These are phyloP conservation scores for Neogobius melanostomus DNA, from an alignment of 2,113 vertebrate species.

Conservation along the genomic window DNA sequence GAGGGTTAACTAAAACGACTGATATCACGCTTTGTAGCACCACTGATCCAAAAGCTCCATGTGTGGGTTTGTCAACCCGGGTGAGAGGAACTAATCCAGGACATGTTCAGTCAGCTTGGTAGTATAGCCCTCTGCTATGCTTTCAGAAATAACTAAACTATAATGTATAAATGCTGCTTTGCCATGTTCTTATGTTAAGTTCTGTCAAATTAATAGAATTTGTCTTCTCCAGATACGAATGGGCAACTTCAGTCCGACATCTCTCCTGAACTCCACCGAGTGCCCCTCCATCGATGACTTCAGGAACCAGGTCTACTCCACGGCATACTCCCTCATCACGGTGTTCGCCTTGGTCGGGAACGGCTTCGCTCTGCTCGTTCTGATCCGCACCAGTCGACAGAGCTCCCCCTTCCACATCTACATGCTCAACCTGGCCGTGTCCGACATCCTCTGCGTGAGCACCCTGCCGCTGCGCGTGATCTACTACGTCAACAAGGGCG, in stretches of 20 bases:
- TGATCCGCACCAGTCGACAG: conserved; percentile 81
- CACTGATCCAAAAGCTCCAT: no score
- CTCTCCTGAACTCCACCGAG: background rate
- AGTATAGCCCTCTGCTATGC: no score
- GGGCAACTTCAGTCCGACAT: conserved; percentile 15
- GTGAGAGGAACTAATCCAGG: no score
- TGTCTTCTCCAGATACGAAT: conserved; percentile 22
- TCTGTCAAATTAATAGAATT: no score
- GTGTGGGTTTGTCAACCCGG: no score
- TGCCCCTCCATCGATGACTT: conserved; percentile 85
- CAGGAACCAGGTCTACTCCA: conserved; percentile 90
- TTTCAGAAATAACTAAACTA: no score
- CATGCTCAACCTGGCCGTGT: conserved; percentile 91
- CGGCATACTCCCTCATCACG: conserved; percentile 86
- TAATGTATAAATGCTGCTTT: background rate
- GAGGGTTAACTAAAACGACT: no score
- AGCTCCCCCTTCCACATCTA: conserved; percentile 89
- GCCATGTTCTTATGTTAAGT: no score
- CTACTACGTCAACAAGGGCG: conserved; percentile 87
- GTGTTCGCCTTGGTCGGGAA: conserved; percentile 88
- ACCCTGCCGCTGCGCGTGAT: conserved; percentile 88
- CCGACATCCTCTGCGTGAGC: conserved; percentile 89
- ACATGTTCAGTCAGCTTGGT: no score
- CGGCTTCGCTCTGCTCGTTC: conserved; percentile 82
- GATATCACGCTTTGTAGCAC: no score